A percentile compares a stretch with the other conserved stretches of the same genome.
These are phyloP conservation scores for Centroberyx gerrardi DNA, from an alignment of 2,797 vertebrate genomes.

Conservation along the genomic window DNA sequence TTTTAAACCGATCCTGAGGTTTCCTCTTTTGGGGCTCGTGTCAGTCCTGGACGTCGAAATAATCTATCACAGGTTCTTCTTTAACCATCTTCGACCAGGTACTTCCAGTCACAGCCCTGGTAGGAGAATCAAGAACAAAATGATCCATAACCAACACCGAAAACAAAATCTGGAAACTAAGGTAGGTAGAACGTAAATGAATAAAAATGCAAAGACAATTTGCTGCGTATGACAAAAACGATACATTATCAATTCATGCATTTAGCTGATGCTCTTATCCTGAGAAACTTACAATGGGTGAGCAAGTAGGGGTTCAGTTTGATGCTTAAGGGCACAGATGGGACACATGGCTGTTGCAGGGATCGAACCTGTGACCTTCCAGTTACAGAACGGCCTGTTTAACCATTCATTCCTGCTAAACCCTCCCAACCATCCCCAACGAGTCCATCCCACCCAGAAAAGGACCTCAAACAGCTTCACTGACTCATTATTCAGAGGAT, in stretches of 20 bases:
- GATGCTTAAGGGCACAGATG: not conserved
- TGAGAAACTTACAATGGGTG: not conserved
- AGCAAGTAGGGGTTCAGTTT: not conserved
- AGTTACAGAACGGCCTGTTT: not conserved
- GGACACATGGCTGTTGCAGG: not conserved
- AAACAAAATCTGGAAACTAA: not conserved
- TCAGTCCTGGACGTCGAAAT: slow-evolving; percentile 98
- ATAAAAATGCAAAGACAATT: not conserved
- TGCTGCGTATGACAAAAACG: not conserved
- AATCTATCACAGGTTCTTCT: slow-evolving; percentile 95
- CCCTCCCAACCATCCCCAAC: no score
- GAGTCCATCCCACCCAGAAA: no score
- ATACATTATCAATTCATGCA: not conserved
- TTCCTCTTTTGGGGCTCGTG: slow-evolving; percentile 10
- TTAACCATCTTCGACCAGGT: slow-evolving; percentile 90
- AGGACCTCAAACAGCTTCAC: not conserved
- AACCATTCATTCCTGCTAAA: not conserved
- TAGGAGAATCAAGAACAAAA: slow-evolving; percentile 51
- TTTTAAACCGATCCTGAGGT: slow-evolving; percentile 37
- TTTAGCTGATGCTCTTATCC: not conserved
- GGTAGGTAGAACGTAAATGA: not conserved
- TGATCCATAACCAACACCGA: not conserved
- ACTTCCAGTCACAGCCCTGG: slow-evolving; percentile 83
- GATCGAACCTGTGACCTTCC: not conserved
- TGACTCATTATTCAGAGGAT: not conserved